Base-by-base conservation (phyloP, 2,797 vertebrate genomes). In the Amphiprion clarkii region DNA sequence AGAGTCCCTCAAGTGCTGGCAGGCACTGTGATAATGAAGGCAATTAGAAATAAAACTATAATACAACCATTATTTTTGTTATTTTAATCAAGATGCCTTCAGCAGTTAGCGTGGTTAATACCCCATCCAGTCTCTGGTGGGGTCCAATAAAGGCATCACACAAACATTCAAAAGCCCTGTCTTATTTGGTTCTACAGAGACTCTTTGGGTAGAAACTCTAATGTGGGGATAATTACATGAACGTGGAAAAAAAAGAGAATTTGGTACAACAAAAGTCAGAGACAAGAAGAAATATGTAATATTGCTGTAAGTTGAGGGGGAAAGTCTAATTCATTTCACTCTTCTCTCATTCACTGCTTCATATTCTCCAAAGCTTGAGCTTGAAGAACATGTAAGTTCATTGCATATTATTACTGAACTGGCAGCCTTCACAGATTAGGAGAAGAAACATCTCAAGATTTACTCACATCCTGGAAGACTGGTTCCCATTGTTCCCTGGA, bases 401-500 rank as follows among this genome's bases (percentile, higher is more conserved):
- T 7, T 5, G 31, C 31, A 31, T 31, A 31, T 31, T 31, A 6
- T 31, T 31, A 31, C 6, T 40, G n/a, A 42, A 48, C 33, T 42
- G 11, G 23, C 23, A 23, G 23, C 23, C 23, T 23, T 23, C 23
- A 23, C 23, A 23, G 14, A 62, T 71, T 8, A 67, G 14, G 2
- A 70, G 29, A 64, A 21, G 17, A 48, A 65, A 56, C 4, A 25
- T 21, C 1, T 33, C 0, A 21, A 52, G 17, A 64, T 78, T 16
- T 25, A 92, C 97, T 97, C 90, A 98, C 97, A 1, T 97, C 94
- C 88, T 99, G 95, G 89, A 99, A 99, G 61, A 99, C 96, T 0
- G 97, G 96, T 73, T 99, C 98, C 97, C 97, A 99, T 25, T 99
- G 98, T 87, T 99, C 98, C 82, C 97, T 95, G 67, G 97, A 90